These are phyloP conservation scores for Anhinga rufa DNA, from an alignment of 2,113 vertebrate species.

Conservation along the genomic window DNA sequence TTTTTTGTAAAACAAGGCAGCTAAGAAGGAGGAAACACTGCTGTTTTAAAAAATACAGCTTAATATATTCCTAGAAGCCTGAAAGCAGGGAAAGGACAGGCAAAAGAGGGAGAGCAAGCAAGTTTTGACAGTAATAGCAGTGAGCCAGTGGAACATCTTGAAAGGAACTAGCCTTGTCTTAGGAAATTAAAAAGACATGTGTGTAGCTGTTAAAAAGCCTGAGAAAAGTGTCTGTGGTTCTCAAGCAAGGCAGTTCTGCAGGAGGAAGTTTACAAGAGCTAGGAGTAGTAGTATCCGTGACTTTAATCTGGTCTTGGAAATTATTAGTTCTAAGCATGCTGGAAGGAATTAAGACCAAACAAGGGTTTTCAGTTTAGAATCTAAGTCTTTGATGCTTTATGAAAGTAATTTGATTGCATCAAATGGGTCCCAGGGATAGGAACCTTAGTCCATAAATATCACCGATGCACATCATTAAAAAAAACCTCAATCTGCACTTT, in stretches of 20 bases:
- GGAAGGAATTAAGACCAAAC: constrained; percentile 51
- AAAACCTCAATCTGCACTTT: constrained; percentile 29
- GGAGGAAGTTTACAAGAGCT: constrained; percentile 43
- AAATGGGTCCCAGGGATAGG: constrained; percentile 41
- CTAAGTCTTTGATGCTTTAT: constrained; percentile 6
- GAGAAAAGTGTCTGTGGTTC: constrained; percentile 17
- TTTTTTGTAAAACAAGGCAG: not conserved
- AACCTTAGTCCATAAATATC: constrained; percentile 39
- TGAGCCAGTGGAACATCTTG: constrained; percentile 52
- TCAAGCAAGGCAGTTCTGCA: not conserved
- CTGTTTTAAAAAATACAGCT: not conserved
- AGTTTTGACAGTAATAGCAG: constrained; percentile 34
- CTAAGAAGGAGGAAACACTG: not conserved
- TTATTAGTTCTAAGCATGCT: constrained; percentile 45
- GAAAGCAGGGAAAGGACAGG: constrained; percentile 18
- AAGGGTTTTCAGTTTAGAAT: constrained; percentile 29
- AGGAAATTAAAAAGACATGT: constrained; percentile 61
- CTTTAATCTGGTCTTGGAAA: constrained; percentile 42
- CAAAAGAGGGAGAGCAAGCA: not conserved
- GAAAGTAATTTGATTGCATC: constrained; percentile 53
- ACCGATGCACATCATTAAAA: constrained; percentile 18
- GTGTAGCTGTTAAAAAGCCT: constrained; percentile 35
- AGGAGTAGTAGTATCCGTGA: not conserved
- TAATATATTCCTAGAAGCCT: constrained; percentile 40
- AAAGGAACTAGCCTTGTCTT: constrained; percentile 45